Base-by-base conservation (phyloP, 1,140 invertebrate genomes). In the Bacillus rossius region DNA sequence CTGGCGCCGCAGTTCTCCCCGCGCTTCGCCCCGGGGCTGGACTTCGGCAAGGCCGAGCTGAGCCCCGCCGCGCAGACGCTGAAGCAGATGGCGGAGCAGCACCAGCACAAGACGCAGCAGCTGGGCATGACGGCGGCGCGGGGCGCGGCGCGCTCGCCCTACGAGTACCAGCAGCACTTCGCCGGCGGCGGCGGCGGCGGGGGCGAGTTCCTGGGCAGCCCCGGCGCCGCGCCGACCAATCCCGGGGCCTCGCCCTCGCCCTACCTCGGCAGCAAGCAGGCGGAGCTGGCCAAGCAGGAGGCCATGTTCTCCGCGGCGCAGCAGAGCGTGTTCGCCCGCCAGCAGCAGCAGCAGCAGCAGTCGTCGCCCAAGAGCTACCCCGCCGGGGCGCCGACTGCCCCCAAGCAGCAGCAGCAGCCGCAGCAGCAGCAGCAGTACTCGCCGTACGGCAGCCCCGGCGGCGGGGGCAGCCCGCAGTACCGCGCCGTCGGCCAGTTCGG, bases 81-180 rank as follows among this genome's bases (percentile, higher is more conserved):
- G 10, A 96, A 96, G 71, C 92, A 96, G 66, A 94, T 96, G 92
- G 94, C 94, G 3, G 92, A 96, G 69, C 93, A 96, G 69, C 94
- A 96, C 71, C 92, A 96, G 73, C 91, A 93, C 73, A 93, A 91
- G 71, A 84, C 81, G 59, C 83, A 82, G 61, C 83, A 82, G 61
- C 77, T 82, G 67, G 77, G 79, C 29, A 75, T 81, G 67, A 25
- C 51, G 8, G 67, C 1, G 68, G 55, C 48, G 22, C 41, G 59
- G 26, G 58, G 55, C 55, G 57, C 52, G 19, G 57, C 52, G 19
- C 59, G 61, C 55, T 51, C 63, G 1, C 64, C 66, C 0, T 67
- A 65, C 55, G 56, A 50, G 13, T 63, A 67, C 19, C 66, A 60
- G 47, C 60, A 63, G 43, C n/a, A n/a, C n/a, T 66, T 61, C 37